Evolutionary conservation across 2,797 vertebrate genomes (phyloP), one percentile per base, ranked within the genome.

Genomic region (Artibeus lituratus): DNA sequence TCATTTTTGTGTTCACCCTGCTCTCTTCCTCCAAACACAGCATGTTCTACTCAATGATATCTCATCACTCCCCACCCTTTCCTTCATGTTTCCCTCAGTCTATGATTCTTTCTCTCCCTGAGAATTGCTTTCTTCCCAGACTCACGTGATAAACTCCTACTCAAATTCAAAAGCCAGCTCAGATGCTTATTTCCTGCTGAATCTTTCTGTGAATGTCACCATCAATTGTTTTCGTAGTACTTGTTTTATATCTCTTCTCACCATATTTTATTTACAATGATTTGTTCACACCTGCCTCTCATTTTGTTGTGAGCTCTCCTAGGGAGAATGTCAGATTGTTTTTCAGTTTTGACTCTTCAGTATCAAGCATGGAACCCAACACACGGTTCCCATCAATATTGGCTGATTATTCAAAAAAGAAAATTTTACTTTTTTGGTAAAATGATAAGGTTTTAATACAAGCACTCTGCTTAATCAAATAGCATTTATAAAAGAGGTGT

Each of bases 261-360:
- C 55, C 85, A 92, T 94, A 96, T 96, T 96, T 97, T 97, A 97
- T 96, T 97, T 97, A 97, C 87, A 80, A 74, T 87, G 90, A 94
- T 96, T 96, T 95, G 69, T 95, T 97, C 96, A 97, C 94, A 95
- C 96, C 94, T 97, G 88, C 62, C 85, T 97, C 96, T 97, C 62
- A 78, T 92, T 96, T 94, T 76, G 94, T 89, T 95, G 92, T 94
- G 88, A 44, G 62, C n/a, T 94, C 57, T 87, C 91, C 67, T 77
- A 96, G 87, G 78, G 67, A 96, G 62, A 44, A 3, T 90, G 87
- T 76, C 92, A 87, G 70, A 76, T 86, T 96, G 57, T 93, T 90
- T 90, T 95, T 96, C 72, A 92, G 53, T 47, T 84, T 87, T 93
- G 72, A 89, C 65, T 95, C 72, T 87, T 95, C 10, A 29, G 47